Percentiles rank a stretch among this genome's conserved stretches.
These are phyloP conservation scores for Epinotia ramella DNA, from an alignment of 2,888 invertebrate species.

Conservation along the genomic window DNA sequence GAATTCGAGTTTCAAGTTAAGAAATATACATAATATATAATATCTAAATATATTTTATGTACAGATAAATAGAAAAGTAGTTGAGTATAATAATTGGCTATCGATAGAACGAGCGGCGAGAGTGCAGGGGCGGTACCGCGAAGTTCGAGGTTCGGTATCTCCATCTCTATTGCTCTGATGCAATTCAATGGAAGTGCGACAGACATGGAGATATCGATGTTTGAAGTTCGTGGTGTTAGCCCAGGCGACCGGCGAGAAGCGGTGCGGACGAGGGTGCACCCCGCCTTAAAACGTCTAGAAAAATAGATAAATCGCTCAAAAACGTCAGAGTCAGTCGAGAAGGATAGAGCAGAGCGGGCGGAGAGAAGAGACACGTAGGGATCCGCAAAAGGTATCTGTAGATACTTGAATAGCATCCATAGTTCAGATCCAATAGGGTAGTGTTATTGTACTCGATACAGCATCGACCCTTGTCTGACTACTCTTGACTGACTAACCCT, in stretches of 20 bases:
- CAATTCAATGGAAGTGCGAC: too few species aligned
- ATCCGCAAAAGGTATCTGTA: constrained; percentile 2
- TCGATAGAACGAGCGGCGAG: constrained; percentile 84
- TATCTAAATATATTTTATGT: constrained; percentile 86
- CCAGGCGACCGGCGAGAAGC: constrained; percentile 79
- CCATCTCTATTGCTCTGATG: background rate
- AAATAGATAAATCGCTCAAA: constrained; percentile 86
- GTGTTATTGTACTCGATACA: background rate
- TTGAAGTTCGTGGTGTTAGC: background rate
- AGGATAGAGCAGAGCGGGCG: constrained; percentile 70
- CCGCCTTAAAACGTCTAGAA: constrained; percentile 85
- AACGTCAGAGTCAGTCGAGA: constrained; percentile 83
- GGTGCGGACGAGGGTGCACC: constrained; percentile 83
- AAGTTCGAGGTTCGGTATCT: background rate
- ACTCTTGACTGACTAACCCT: too few species aligned
- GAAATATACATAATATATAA: constrained; percentile 85
- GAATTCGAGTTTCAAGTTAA: constrained; percentile 84
- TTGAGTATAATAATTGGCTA: constrained; percentile 84
- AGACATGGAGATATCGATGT: background rate
- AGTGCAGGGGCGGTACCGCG: constrained; percentile 66
- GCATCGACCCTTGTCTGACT: background rate
- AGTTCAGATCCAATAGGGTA: background rate
- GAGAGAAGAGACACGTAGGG: constrained; percentile 32
- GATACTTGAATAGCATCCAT: background rate
- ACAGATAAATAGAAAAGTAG: constrained; percentile 85